Conservation (phyloP, 1,140 invertebrate genomes). For the Drosophila bocki region DNA sequence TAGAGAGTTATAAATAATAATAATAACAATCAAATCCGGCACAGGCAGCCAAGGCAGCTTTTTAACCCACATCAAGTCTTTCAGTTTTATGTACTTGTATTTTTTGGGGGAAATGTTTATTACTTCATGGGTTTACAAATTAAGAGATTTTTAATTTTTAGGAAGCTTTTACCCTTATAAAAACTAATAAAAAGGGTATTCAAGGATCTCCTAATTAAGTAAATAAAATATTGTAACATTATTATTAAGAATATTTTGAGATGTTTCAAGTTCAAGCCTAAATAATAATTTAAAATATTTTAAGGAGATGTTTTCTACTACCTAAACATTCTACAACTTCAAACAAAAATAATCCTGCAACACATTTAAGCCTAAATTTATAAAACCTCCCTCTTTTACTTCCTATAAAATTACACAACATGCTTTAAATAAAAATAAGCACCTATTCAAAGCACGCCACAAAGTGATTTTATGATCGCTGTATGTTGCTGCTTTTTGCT, state of each 20-base stretch:
- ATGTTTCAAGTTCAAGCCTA: too few relatives aligned
- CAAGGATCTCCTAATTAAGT: not conserved
- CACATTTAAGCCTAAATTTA: not conserved
- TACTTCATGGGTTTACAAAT: not conserved
- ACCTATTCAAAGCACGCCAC: slow-evolving; percentile 27
- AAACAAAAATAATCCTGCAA: not conserved
- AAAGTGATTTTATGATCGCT: slow-evolving; percentile 35
- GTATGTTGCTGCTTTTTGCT: not conserved
- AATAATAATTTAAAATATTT: too few relatives aligned
- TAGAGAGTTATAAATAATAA: slow-evolving; percentile 61
- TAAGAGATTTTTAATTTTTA: slow-evolving; percentile 37
- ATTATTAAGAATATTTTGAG: too few relatives aligned
- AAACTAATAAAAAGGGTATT: not conserved
- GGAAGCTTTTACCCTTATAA: not conserved
- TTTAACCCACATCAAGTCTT: slow-evolving; percentile 70
- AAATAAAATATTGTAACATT: not conserved
- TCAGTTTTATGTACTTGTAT: not conserved
- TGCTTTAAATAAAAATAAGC: not conserved
- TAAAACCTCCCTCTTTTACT: not conserved
- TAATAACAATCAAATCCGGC: slow-evolving; percentile 56
- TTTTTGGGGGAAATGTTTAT: slow-evolving; percentile 36
- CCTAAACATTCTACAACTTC: not conserved
- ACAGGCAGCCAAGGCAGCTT: slow-evolving; percentile 61
- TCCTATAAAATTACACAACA: slow-evolving; percentile 6
- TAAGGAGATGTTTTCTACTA: too few relatives aligned